Evolutionary conservation across 2,888 invertebrate genomes (phyloP).

Genomic region (Drosophila pseudotalamancana): DNA sequence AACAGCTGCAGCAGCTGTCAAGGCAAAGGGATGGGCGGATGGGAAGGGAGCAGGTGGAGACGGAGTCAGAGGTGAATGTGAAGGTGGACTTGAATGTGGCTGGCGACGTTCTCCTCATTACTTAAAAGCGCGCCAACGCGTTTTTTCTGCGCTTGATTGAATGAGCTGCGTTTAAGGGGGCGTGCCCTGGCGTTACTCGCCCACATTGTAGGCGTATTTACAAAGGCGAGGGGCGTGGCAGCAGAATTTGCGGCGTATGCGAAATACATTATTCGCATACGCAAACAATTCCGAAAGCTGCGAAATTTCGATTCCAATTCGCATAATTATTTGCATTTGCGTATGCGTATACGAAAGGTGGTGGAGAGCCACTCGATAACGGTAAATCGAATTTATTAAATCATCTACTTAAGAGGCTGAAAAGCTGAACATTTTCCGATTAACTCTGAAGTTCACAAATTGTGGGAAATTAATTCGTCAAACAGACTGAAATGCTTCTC

Average conservation of each 20-base stretch:
- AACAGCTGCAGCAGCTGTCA: conserved; percentile 53
- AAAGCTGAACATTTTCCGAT: background rate
- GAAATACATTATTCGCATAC: conserved; percentile 35
- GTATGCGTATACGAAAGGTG: background rate
- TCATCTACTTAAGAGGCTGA: background rate
- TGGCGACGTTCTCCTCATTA: conserved; percentile 63
- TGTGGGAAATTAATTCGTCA: too few relatives aligned
- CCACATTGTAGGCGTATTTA: conserved; percentile 14
- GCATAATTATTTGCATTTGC: conserved; percentile 32
- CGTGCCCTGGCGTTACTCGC: conserved; percentile 14
- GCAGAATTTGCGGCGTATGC: conserved; percentile 36
- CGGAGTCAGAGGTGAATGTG: background rate
- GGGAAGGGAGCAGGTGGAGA: conserved; percentile 42
- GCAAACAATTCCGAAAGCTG: conserved; percentile 17
- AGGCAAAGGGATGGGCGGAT: too few relatives aligned
- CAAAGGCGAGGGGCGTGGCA: conserved; percentile 1
- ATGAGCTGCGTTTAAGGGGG: conserved; percentile 41
- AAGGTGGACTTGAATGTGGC: conserved; percentile 23
- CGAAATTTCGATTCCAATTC: conserved; percentile 36
- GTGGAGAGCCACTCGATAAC: background rate
- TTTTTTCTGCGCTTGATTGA: conserved; percentile 64
- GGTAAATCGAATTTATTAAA: background rate
- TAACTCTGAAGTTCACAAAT: background rate
- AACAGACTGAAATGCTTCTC: too few relatives aligned
- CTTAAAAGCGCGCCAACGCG: conserved; percentile 67